Evolutionary conservation across 2,113 vertebrate genomes (phyloP).

Genomic region (Chlorodrepanis virens): DNA sequence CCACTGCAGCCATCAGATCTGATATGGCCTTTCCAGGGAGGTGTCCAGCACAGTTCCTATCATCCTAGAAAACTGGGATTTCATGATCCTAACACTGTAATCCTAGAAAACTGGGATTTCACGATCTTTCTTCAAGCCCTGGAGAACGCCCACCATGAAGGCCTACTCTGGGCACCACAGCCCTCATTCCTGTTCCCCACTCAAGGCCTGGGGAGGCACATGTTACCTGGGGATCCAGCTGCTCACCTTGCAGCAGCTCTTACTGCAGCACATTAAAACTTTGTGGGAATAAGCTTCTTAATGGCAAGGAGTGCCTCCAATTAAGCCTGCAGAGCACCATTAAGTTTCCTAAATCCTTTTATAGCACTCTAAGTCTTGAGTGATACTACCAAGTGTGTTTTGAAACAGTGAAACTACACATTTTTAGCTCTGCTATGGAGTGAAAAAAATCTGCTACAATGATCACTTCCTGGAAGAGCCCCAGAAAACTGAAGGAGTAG

Average conservation of each 20-base stretch:
- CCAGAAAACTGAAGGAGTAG: conserved; percentile 67
- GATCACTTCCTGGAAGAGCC: conserved; percentile 50
- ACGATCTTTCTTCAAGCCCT: not conserved
- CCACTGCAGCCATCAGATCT: not conserved
- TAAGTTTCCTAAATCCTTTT: conserved; percentile 1
- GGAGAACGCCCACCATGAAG: not conserved
- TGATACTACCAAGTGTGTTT: conserved; percentile 29
- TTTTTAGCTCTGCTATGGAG: conserved; percentile 34
- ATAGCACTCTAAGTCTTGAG: not conserved
- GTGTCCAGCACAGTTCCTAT: not conserved
- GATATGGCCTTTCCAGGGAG: not conserved
- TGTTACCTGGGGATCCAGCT: not conserved
- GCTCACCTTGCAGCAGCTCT: not conserved
- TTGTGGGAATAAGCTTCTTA: not conserved
- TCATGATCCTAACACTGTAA: not conserved
- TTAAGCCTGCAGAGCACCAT: not conserved
- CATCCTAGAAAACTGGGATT: not conserved
- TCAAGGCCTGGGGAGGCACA: rapidly evolving
- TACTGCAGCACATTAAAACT: not conserved
- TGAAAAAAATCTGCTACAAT: conserved; percentile 46
- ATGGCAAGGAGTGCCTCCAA: not conserved
- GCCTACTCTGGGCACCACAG: not conserved
- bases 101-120: not conserved
- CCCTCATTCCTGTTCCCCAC: rapidly evolving
- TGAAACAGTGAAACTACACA: conserved; percentile 38